Base-by-base conservation (phyloP, 2,113 vertebrate species). In the Lampris incognitus region DNA sequence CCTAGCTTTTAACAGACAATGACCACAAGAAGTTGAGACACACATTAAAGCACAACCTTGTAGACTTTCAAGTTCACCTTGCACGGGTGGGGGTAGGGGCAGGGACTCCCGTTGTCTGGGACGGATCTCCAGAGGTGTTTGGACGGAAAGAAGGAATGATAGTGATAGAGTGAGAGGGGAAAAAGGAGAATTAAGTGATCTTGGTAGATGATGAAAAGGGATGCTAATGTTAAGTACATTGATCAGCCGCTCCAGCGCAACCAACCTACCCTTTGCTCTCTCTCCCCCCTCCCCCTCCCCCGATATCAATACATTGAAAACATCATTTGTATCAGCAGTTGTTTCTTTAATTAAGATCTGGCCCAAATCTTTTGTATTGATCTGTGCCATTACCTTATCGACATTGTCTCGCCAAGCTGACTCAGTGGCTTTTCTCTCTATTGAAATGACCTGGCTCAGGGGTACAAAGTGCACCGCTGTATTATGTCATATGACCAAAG, bases 291-390 rank as follows among this genome's bases (percentile, higher is more conserved):
- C 56, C 87, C 89, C 91, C 91, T 92, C 86, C 66, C 55, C 36
- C 75, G 50, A 76, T 92, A 90, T 96, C 95, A 94, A 95, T 96
- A 95, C 93, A 96, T 95, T 91, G 93, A 94, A 96, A 97, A 96
- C 92, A 92, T 94, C 94, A 96, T 97, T 98, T 97, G 96, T 97
- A 96, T 96, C 94, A 96, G 95, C 94, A 93, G 94, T 94, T 96
- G 95, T 96, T 97, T 96, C 95, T 97, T 96, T 97, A 97, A 98
- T 97, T 97, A 97, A 97, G 96, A 97, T 95, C 93, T 95, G 92
- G 92, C 89, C 88, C 89, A 95, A 95, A 95, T 95, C 96, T 95
- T 95, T 95, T 89, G 65, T 91, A 96, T 96, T 82, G 95, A 97
- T 96, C 93, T 76, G 85, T 93, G 91, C 90, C 94, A 96, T 98